These are phyloP conservation scores for Suillia variegata DNA, from an alignment of 2,888 invertebrate species.

Conservation along the genomic window DNA sequence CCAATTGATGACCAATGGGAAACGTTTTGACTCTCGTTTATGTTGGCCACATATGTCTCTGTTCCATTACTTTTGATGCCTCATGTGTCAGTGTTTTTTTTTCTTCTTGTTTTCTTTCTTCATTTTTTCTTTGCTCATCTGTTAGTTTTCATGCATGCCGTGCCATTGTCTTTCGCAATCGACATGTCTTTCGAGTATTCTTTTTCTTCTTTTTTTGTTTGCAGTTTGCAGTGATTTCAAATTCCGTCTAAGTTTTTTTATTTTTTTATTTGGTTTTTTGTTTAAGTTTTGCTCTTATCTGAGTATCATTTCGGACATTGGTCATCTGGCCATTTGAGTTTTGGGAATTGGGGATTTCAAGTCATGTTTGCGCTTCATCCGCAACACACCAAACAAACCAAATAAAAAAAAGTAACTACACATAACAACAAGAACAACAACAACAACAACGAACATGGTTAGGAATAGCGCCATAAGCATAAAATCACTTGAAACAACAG, in stretches of 20 bases:
- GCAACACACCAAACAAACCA: too few relatives aligned
- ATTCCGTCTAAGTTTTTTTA: background rate
- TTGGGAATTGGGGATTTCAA: slow-evolving; percentile 37
- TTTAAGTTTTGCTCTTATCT: background rate
- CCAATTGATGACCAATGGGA: background rate
- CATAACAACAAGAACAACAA: slow-evolving; percentile 9
- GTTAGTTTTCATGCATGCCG: background rate
- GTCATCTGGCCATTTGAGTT: slow-evolving; percentile 5
- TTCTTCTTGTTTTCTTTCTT: background rate
- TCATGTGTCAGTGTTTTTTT: background rate
- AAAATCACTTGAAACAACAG: background rate
- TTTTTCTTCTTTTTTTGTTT: background rate
- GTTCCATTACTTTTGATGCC: background rate
- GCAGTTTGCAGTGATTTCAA: background rate
- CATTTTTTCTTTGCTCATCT: background rate
- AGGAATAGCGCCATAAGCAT: background rate
- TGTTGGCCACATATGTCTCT: background rate
- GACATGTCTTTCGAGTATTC: background rate
- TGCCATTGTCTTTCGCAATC: background rate
- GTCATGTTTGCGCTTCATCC: slow-evolving; percentile 27
- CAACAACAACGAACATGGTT: too few relatives aligned
- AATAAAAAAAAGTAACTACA: too few relatives aligned
- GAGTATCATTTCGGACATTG: background rate
- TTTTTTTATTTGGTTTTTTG: background rate
- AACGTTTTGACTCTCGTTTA: background rate